A percentile compares a stretch with the other conserved stretches of the same genome.
Evolutionary conservation across 2,797 vertebrate genomes (phyloP).

Genomic region (Huso huso): DNA sequence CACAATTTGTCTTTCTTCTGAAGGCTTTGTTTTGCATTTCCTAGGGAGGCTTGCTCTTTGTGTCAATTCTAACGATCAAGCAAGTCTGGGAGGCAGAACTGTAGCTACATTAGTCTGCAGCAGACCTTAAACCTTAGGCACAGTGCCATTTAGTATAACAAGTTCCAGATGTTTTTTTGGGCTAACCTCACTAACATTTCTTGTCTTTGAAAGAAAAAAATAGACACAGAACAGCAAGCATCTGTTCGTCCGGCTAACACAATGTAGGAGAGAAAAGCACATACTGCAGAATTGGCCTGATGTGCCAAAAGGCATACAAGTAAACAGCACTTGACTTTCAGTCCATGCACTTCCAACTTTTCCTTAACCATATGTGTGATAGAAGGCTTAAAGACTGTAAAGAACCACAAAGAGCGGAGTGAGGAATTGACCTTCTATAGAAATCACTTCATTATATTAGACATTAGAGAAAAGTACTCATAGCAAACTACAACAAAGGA

Average conservation of each 20-base stretch:
- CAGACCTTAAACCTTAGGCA: constrained; percentile 22
- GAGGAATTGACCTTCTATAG: no score
- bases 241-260: background rate
- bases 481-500: no score
- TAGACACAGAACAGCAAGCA: background rate
- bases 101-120: background rate
- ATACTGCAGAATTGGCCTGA: background rate
- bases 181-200: constrained; percentile 3
- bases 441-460: no score
- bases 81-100: constrained; percentile 9
- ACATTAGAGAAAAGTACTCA: no score
- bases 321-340: background rate
- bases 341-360: background rate
- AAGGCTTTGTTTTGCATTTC: background rate
- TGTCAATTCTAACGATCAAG: constrained; percentile 4
- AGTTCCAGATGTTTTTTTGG: constrained; percentile 34
- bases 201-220: background rate
- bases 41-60: background rate
- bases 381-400: no score
- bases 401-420: no score
- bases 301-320: background rate
- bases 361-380: no score
- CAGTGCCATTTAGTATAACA: constrained; percentile 28
- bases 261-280: background rate
- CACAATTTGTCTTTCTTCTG: no score